Evolutionary conservation across 2,113 vertebrate species (phyloP), one percentile per base, ranked within the genome.

Genomic region (Lipotes vexillifer): DNA sequence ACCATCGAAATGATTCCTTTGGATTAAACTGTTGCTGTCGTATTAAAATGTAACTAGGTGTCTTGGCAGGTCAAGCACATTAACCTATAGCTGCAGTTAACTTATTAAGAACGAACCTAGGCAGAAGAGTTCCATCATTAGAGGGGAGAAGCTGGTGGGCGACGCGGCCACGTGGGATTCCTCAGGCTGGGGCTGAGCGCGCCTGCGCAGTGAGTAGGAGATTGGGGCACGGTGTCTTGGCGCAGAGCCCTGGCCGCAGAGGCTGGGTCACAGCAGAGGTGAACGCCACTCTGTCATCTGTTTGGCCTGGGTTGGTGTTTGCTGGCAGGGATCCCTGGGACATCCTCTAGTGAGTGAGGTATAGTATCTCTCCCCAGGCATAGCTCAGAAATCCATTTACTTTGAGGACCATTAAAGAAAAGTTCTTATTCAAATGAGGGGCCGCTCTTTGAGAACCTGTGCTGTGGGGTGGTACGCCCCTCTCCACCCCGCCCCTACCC

Each of bases 121-220:
- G 71, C 71, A 46, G 44, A 63, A 36, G 17, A 46, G 23, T 55
- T 49, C 4, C 5, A 7, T n/a, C 23, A 6, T 44, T 31, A 55
- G n/a, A 85, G 46, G 44, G 72, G 69, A 3, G 29, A 77, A 18
- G 14, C 61, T 41, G 85, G 41, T 13, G 21, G n/a, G 29, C 36
- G 29, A 8, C n/a, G 14, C 27, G 9, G 33, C 33, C 11, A 38
- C n/a, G 9, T 44, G n/a, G 13, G 44, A 4, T 7, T 38, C 57
- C 36, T 11, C 12, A 2, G 71, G 33, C 6, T 9, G 59, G 29
- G 69, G 57, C 59, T 29, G 49, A 52, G 69, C 2, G 3, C 3
- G 31, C 4, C 15, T 4, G 31, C 0, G 0, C 23, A 29, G 18
- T 44, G 61, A 1, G 5, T 17, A 17, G 61, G 44, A 36, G 23